These are phyloP conservation scores for Bubalus kerabau DNA, from an alignment of 2,113 vertebrate genomes.

Conservation along the genomic window DNA sequence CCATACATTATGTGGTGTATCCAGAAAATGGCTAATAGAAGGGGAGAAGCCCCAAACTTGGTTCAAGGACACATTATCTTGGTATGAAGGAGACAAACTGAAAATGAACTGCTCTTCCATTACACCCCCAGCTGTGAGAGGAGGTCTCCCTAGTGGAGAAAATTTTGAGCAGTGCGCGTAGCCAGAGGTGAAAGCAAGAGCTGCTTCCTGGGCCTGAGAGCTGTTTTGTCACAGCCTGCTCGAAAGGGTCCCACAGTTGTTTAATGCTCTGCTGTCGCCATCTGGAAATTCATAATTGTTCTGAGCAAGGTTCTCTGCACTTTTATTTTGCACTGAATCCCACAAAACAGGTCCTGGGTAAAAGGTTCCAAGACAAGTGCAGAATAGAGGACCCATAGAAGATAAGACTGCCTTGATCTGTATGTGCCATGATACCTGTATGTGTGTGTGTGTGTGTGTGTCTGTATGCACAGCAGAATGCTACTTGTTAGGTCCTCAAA, in stretches of 20 bases:
- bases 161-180: not conserved
- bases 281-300: constrained; percentile 2
- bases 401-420: not conserved
- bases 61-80: not conserved
- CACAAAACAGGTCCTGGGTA: not conserved
- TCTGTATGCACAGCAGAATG: not conserved
- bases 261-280: not conserved
- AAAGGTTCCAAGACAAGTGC: not conserved
- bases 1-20: not conserved
- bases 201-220: not conserved
- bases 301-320: not conserved
- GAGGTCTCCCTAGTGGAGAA: not conserved
- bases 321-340: constrained; percentile 7
- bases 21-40: not conserved
- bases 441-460: not conserved
- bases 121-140: not conserved
- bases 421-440: not conserved
- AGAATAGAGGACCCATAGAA: not conserved
- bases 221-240: not conserved
- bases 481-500: not conserved
- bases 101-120: not conserved
- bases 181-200: not conserved
- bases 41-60: not conserved
- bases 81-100: not conserved
- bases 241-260: not conserved